Conservation (phyloP, 1,140 invertebrate genomes). For the Protaetia brevitarsis region DNA sequence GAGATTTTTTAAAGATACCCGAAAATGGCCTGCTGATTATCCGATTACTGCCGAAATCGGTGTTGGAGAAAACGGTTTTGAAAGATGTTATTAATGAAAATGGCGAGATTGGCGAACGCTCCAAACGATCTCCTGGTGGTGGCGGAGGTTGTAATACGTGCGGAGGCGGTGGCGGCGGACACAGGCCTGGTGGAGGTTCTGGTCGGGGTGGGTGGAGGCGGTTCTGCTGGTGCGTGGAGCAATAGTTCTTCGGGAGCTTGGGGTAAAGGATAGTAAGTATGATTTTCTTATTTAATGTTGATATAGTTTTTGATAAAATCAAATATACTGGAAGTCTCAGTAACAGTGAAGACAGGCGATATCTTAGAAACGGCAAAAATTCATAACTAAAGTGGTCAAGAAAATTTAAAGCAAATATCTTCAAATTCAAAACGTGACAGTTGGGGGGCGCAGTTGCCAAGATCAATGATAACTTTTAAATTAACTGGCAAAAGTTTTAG, state of each 20-base stretch:
- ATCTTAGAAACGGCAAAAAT: too few relatives aligned
- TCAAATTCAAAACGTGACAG: too few relatives aligned
- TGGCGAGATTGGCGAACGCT: background rate
- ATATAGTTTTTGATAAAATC: too few relatives aligned
- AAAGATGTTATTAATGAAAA: background rate
- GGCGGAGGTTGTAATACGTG: conserved; percentile 27
- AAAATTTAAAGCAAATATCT: too few relatives aligned
- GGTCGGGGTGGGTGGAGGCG: conserved; percentile 29
- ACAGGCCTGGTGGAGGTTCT: conserved; percentile 5
- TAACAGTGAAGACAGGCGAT: too few relatives aligned
- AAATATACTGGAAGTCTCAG: too few relatives aligned
- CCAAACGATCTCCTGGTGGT: background rate
- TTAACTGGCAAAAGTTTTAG: too few relatives aligned
- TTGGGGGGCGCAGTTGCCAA: too few relatives aligned
- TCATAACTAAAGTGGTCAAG: too few relatives aligned
- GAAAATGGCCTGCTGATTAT: background rate
- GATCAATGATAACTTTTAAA: too few relatives aligned
- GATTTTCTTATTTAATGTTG: background rate
- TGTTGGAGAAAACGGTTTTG: background rate
- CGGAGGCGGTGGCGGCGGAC: conserved; percentile 19
- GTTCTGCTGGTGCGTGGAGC: conserved; percentile 23
- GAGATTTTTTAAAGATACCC: background rate
- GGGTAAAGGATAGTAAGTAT: background rate
- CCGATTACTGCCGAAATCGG: background rate
- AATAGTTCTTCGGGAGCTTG: background rate